Base-by-base conservation (phyloP, 1,140 invertebrate genomes). In the Wasmannia auropunctata region DNA sequence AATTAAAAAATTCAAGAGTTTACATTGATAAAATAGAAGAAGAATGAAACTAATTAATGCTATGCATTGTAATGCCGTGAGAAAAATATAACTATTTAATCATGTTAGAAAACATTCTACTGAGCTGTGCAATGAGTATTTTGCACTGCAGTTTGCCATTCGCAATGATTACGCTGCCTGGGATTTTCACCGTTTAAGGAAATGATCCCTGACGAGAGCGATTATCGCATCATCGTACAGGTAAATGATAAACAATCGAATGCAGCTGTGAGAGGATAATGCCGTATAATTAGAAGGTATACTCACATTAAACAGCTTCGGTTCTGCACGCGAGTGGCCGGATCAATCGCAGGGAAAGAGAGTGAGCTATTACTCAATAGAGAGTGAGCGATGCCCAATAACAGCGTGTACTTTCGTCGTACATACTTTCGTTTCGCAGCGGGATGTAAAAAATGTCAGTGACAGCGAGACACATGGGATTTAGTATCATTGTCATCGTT, bases 401-500 rank as follows among this genome's bases (percentile, higher is more conserved):
- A 28, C 22, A 10, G 43, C 46, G 43, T 25, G 5, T 54, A 25
- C 34, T 51, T 51, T 54, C 19, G 25, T 37, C 60, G 62, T n/a
- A n/a, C n/a, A n/a, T 49, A 56, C 56, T 88, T 60, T 72, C 28
- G 46, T 56, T 69, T 85, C 75, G 70, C 37, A 62, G 56, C 34
- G 62, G 88, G 74, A n/a, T n/a, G n/a, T n/a, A n/a, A 40, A 90
- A 46, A 46, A 69, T 76, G 70, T 54, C 77, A 58, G 58, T 74
- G 60, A 74, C 75, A 90, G 31, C 69, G 62, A 75, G 72, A 90
- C 79, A 90, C 79, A 81, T n/a, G 43, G 67, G 56, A n/a, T 86
- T 43, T 88, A 88, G 86, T 62, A 83, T 89, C 79, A 76, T 88
- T 43, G 54, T 88, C 65, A 75, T 88, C 77, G 43, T 90, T 84